These are phyloP conservation scores for Tragelaphus scriptus DNA, from an alignment of 2,113 vertebrate genomes.

Conservation along the genomic window DNA sequence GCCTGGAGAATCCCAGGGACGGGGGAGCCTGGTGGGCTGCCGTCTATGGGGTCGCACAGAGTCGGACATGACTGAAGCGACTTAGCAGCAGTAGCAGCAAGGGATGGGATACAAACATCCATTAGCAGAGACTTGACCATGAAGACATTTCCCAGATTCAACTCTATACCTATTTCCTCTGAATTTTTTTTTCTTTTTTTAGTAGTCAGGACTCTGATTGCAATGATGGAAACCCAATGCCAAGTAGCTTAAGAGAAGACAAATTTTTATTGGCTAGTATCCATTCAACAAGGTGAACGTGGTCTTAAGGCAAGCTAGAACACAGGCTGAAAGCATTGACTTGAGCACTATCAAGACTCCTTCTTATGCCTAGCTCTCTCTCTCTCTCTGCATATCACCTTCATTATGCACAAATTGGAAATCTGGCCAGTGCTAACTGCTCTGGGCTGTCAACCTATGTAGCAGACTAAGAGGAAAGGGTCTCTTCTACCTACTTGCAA, in stretches of 20 bases:
- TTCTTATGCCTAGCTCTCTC: neutral
- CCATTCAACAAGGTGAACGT: neutral
- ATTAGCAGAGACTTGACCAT: neutral
- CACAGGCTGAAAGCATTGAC: neutral
- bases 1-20: no score
- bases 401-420: neutral
- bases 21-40: no score
- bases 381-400: neutral
- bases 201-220: neutral
- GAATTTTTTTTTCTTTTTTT: neutral
- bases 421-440: neutral
- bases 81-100: neutral
- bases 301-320: neutral
- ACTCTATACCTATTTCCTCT: neutral
- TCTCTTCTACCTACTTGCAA: neutral
- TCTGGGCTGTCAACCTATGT: neutral
- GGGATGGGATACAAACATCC: neutral
- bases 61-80: no score
- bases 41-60: no score
- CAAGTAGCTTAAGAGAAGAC: neutral
- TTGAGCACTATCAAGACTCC: neutral
- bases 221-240: neutral
- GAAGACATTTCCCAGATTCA: neutral
- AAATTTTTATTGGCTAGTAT: neutral
- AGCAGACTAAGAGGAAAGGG: neutral